Conservation (phyloP, 2,797 vertebrate species). For the Miichthys miiuy region DNA sequence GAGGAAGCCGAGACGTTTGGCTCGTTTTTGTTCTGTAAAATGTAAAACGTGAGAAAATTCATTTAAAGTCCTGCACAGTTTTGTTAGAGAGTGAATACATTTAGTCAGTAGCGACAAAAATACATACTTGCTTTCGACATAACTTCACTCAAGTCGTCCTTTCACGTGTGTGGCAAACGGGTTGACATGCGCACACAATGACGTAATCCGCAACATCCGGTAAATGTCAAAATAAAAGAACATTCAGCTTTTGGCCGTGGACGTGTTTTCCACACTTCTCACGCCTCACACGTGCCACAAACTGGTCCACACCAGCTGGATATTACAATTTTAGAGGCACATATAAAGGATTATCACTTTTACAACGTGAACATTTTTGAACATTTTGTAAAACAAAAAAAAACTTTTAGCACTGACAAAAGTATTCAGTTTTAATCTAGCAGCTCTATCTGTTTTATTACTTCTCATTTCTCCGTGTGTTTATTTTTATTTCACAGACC, state of each 20-base stretch:
- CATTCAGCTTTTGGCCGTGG: too few species aligned
- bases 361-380: too few species aligned
- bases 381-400: too few species aligned
- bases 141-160: not conserved
- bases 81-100: fast-evolving
- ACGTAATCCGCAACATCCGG: constrained; percentile 56
- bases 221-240: constrained; percentile 72
- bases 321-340: too few species aligned
- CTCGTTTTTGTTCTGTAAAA: constrained; percentile 85
- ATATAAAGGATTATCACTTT: too few species aligned
- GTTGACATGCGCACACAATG: constrained; percentile 16
- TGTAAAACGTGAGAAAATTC: constrained; percentile 2
- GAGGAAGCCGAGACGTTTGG: constrained; percentile 79
- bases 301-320: too few species aligned
- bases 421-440: too few species aligned
- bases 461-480: too few species aligned
- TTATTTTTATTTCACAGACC: too few species aligned
- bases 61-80: not conserved
- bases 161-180: constrained; percentile 68
- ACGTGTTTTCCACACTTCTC: not conserved
- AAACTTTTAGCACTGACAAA: too few species aligned
- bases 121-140: constrained; percentile 87
- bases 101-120: not conserved
- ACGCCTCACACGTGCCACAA: too few species aligned
- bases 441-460: too few species aligned